Evolutionary conservation across 2,797 vertebrate genomes (phyloP), one percentile per base, ranked within the genome.

Genomic region (Arnoldichthys spilopterus): DNA sequence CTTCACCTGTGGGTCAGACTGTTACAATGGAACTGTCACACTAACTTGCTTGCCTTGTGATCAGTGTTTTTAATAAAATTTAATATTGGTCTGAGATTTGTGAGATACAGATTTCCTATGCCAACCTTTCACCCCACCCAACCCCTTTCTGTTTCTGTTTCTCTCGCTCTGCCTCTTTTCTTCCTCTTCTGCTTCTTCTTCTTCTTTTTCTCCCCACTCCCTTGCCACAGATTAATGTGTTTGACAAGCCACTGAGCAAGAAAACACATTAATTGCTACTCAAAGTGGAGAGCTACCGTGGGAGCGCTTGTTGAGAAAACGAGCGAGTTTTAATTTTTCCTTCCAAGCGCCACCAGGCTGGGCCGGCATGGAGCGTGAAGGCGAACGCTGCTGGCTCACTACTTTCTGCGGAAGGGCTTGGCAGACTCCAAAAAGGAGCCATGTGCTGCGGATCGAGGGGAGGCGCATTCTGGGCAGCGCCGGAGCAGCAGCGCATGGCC

Each of bases 201-300:
- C 8, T 67, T n/a, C 61, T 82, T 69, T 80, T 83, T 81, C 85
- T 72, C 81, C 74, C 72, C 74, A 79, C 87, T 84, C 84, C 83
- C 88, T 81, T 87, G 85, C 82, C 77, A 87, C 82, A 89, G 88
- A 92, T 93, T 89, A 92, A 91, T 91, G 91, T 85, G 84, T 92
- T 91, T 92, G 90, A 92, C 90, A 91, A 93, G 89, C 88, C 92
- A 92, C 80, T 91, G 90, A 92, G 90, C 90, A 92, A 90, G 89
- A 93, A 93, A 93, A 89, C 87, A 87, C 92, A 92, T 92, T 93
- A 93, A 92, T 92, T 92, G 91, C 89, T 91, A 90, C 90, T 94
- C 90, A 90, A 89, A 91, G 87, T 89, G 88, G 86, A 91, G 86
- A 79, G 88, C 88, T 90, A 90, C 92, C 92, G 87, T 89, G 90